Percentiles rank a stretch among this genome's conserved stretches.
Conservation (phyloP, 2,797 vertebrate species). For the Gambelia wislizenii region DNA sequence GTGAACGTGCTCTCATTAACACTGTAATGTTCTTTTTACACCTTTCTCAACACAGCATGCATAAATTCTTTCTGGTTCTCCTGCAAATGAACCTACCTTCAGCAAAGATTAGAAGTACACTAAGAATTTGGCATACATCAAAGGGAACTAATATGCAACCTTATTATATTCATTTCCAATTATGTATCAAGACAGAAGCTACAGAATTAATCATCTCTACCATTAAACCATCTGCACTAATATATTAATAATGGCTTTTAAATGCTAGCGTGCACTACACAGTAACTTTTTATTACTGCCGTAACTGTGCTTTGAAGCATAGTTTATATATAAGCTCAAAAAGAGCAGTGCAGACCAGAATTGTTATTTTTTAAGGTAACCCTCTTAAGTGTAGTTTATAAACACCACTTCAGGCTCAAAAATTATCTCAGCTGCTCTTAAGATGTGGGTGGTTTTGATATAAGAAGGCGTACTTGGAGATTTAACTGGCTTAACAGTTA, state of each 20-base stretch:
- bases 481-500: neutral
- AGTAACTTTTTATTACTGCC: neutral
- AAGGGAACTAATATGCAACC: fast-evolving
- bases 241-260: slow-evolving; percentile 43
- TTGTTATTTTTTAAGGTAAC: slow-evolving; percentile 21
- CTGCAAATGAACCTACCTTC: neutral
- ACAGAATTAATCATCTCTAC: slow-evolving; percentile 23
- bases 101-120: neutral
- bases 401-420: slow-evolving; percentile 22
- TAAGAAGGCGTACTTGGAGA: neutral
- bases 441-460: neutral
- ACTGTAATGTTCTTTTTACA: neutral
- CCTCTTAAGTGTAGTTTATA: slow-evolving; percentile 47
- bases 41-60: neutral
- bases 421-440: neutral
- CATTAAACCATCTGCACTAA: slow-evolving; percentile 35
- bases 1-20: neutral
- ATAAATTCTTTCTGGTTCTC: neutral
- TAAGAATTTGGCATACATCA: neutral
- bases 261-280: slow-evolving; percentile 25
- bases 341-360: slow-evolving; percentile 42
- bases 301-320: neutral
- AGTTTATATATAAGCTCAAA: slow-evolving; percentile 24
- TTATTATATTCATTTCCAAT: slow-evolving; percentile 21
- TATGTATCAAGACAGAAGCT: slow-evolving; percentile 28